Evolutionary conservation across 2,888 invertebrate genomes (phyloP).

Genomic region (Sminthurides aquaticus): DNA sequence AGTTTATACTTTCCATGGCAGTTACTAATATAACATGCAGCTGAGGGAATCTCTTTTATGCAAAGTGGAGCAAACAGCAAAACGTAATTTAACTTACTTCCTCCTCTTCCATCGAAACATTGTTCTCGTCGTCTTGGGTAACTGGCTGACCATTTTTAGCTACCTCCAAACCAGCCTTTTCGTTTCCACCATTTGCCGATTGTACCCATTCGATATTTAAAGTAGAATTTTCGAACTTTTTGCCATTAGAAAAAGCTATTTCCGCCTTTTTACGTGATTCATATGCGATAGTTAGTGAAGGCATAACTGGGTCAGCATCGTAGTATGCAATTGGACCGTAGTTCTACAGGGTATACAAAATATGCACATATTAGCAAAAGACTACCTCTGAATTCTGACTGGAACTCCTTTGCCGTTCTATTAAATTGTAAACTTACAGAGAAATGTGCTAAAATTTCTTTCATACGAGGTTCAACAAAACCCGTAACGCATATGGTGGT

Average conservation of each 20-base stretch:
- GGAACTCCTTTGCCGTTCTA: neutral
- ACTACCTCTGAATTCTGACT: constrained; percentile 23
- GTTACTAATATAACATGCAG: constrained; percentile 3
- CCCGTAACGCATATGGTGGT: constrained; percentile 78
- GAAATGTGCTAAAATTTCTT: constrained; percentile 72
- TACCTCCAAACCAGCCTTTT: constrained; percentile 15
- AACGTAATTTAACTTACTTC: constrained; percentile 46
- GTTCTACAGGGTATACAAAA: constrained; percentile 55
- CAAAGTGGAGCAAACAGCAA: constrained; percentile 17
- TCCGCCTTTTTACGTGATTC: constrained; percentile 71
- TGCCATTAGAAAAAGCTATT: constrained; percentile 65
- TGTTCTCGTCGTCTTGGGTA: constrained; percentile 48
- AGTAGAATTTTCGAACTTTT: constrained; percentile 61
- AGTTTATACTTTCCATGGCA: no score
- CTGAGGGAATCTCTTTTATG: neutral
- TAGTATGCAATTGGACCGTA: constrained; percentile 82
- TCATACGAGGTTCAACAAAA: constrained; percentile 74
- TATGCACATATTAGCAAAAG: constrained; percentile 35
- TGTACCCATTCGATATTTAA: constrained; percentile 50
- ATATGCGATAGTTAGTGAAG: constrained; percentile 68
- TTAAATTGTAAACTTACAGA: constrained; percentile 55
- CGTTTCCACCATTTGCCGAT: constrained; percentile 17
- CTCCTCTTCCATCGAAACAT: constrained; percentile 47
- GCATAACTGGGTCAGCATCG: constrained; percentile 64
- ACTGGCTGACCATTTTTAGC: constrained; percentile 17